Evolutionary conservation across 2,888 invertebrate species (phyloP).

Genomic region (Galerucella pusilla): DNA sequence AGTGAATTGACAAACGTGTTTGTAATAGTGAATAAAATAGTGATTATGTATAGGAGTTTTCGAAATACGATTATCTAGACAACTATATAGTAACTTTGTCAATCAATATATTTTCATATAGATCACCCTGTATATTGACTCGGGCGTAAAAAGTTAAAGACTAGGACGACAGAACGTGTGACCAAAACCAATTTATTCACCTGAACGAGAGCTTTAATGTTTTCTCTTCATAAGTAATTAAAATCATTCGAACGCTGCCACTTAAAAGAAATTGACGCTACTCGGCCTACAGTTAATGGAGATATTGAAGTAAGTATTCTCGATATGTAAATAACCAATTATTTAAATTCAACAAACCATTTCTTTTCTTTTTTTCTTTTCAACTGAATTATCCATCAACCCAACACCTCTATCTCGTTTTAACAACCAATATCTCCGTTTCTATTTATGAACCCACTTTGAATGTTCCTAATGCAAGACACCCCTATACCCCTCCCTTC

Average conservation of each 20-base stretch:
- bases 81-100: too few relatives aligned
- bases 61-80: too few relatives aligned
- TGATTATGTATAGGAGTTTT: too few relatives aligned
- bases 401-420: conserved; percentile 17
- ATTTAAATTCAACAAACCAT: conserved; percentile 31
- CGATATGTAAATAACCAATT: conserved; percentile 36
- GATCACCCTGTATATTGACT: not conserved
- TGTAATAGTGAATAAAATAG: too few relatives aligned
- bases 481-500: conserved; percentile 9
- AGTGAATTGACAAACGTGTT: too few relatives aligned
- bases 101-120: too few relatives aligned
- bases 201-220: not conserved
- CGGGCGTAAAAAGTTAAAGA: not conserved
- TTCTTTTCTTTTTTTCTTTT: conserved; percentile 16
- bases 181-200: conserved; percentile 10
- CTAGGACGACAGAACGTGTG: conserved; percentile 1
- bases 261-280: conserved; percentile 22
- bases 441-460: not conserved
- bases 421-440: not conserved
- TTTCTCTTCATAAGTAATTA: conserved; percentile 12
- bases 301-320: conserved; percentile 28
- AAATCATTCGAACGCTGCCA: conserved; percentile 27
- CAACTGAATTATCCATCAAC: conserved; percentile 27
- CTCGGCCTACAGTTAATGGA: conserved; percentile 25
- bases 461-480: conserved; percentile 5